Evolutionary conservation across 2,113 vertebrate genomes (phyloP).

Genomic region (Polyodon spathula): DNA sequence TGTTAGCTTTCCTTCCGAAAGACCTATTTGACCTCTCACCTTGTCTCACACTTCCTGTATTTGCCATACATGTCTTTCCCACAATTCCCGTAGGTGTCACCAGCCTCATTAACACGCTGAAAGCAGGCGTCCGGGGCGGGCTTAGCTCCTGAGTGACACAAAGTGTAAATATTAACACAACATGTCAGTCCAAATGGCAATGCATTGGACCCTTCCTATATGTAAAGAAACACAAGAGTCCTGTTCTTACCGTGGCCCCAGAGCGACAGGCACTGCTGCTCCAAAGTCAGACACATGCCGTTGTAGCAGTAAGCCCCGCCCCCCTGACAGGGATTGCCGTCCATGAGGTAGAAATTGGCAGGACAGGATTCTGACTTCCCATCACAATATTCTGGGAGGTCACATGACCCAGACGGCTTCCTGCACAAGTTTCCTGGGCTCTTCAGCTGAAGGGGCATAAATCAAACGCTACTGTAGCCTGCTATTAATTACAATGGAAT

Average conservation of each 20-base stretch:
- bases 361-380: slow-evolving; percentile 79
- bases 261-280: slow-evolving; percentile 81
- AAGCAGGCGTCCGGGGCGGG: slow-evolving; percentile 82
- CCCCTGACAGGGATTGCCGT: slow-evolving; percentile 65
- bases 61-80: slow-evolving; percentile 76
- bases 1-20: slow-evolving; percentile 77
- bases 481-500: too few species aligned
- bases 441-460: slow-evolving; percentile 57
- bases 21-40: slow-evolving; percentile 44
- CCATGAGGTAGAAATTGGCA: slow-evolving; percentile 80
- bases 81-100: slow-evolving; percentile 87
- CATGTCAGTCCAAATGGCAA: slow-evolving; percentile 1
- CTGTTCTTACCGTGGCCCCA: slow-evolving; percentile 72
- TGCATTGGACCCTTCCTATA: slow-evolving; percentile 41
- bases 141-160: slow-evolving; percentile 54
- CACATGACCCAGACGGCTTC: slow-evolving; percentile 64
- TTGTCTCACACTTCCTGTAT: slow-evolving; percentile 72
- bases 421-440: slow-evolving; percentile 74
- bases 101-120: slow-evolving; percentile 77
- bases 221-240: neutral
- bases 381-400: slow-evolving; percentile 84
- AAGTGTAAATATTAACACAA: neutral
- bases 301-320: slow-evolving; percentile 87
- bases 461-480: neutral
- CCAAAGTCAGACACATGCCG: slow-evolving; percentile 87